These are phyloP conservation scores for Laspeyria flexula DNA, from an alignment of 2,888 invertebrate genomes.

Conservation along the genomic window DNA sequence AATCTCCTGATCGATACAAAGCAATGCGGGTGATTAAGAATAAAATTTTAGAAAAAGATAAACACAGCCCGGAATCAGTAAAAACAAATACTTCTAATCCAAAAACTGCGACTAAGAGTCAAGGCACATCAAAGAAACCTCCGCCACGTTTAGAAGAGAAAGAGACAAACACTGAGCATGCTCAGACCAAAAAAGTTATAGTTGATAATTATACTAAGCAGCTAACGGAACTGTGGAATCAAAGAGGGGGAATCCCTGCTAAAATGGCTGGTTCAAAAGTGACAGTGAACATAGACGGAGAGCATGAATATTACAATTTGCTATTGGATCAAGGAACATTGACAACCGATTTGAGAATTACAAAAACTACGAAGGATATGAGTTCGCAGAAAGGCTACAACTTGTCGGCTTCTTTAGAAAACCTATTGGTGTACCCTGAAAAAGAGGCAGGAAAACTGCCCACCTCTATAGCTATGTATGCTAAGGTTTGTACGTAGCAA, in stretches of 20 bases:
- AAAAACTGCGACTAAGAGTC: conserved; percentile 13
- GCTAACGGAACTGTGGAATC: conserved; percentile 43
- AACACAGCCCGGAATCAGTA: conserved; percentile 7
- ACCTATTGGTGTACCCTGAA: conserved; percentile 41
- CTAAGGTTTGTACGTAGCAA: conserved; percentile 25
- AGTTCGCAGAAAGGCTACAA: conserved; percentile 27
- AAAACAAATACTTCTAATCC: conserved; percentile 2
- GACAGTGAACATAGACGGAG: conserved; percentile 65
- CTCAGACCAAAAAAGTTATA: conserved; percentile 59
- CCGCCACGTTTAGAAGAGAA: conserved; percentile 16
- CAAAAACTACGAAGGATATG: conserved; percentile 54
- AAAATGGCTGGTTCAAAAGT: conserved; percentile 57
- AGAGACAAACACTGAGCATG: conserved; percentile 52
- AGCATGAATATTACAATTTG: conserved; percentile 65
- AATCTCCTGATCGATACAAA: conserved; percentile 25
- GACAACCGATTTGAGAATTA: conserved; percentile 56
- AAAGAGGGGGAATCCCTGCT: conserved; percentile 29
- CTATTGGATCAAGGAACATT: conserved; percentile 53
- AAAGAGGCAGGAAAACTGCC: neutral
- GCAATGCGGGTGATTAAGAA: conserved; percentile 23
- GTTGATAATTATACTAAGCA: conserved; percentile 62
- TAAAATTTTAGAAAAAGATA: conserved; percentile 34
- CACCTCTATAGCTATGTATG: conserved; percentile 1
- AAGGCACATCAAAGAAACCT: neutral
- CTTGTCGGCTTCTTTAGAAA: conserved; percentile 35